Evolutionary conservation across 2,797 vertebrate genomes (phyloP), one percentile per base, ranked within the genome.

Genomic region (Premnoplex brunnescens): DNA sequence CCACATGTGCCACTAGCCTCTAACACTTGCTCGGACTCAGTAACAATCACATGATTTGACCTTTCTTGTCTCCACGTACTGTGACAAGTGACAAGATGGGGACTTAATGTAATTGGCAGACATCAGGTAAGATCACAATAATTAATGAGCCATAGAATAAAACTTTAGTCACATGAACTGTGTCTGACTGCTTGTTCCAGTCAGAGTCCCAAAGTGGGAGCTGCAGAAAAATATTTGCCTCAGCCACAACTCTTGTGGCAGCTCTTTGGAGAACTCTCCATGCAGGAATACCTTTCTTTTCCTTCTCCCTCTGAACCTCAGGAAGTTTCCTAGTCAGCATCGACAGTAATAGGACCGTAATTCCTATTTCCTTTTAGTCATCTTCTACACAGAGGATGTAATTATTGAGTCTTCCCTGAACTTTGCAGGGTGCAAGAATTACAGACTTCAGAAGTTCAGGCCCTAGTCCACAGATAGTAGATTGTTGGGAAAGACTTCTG

Each of bases 171-270:
- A 12, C 7, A 28, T 10, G 26, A 80, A 44, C 36, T 49, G 22
- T 17, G 24, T 34, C 46, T 55, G 36, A 60, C 43, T 64, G 32
- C 20, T 91, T 89, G 18, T 58, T 54, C 30, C 22, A 56, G 26
- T 24, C 41, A 66, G 24, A 71, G 9, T 80, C 56, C 15, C 36
- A 19, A 32, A 67, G 16, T 22, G 16, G 5, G 14, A 64, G 36
- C 36, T 34, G 37, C 24, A 72, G 26, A 32, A 72, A 44, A 85
- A 71, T 12, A 37, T 22, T 52, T 67, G 30, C 34, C 43, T 73
- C 22, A 43, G 51, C 10, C 68, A 71, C 22, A 48, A 21, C 14
- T 55, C 26, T 58, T n/a, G 13, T 26, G 0, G 0, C 18, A 71
- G 18, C 4, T 5, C 41, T 66, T 22, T 49, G n/a, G 28, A 68